Evolutionary conservation across 1,140 invertebrate genomes (phyloP).

Genomic region (Thaumetopoea pityocampa): DNA sequence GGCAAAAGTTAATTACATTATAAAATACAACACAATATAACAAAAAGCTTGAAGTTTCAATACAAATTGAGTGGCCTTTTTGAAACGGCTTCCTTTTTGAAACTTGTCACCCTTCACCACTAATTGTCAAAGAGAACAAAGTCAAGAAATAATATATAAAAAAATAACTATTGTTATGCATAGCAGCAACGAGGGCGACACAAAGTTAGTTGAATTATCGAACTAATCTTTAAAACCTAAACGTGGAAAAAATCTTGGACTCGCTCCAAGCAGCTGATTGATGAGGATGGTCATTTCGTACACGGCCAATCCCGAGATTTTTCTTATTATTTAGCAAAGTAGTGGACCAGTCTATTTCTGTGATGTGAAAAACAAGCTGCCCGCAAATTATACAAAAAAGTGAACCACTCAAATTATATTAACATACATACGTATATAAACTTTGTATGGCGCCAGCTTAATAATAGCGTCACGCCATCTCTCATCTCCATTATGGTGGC

Average conservation of each 20-base stretch:
- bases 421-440: conserved; percentile 1
- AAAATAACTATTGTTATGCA: conserved; percentile 12
- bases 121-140: too few relatives aligned
- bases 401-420: conserved; percentile 7
- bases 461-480: too few relatives aligned
- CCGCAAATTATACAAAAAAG: conserved; percentile 50
- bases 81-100: too few relatives aligned
- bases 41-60: too few relatives aligned
- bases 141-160: conserved; percentile 3
- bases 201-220: conserved; percentile 56
- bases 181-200: conserved; percentile 35
- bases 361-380: conserved; percentile 66
- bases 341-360: conserved; percentile 71
- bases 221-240: conserved; percentile 73
- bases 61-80: too few relatives aligned
- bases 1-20: too few relatives aligned
- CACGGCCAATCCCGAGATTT: conserved; percentile 73
- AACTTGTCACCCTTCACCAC: too few relatives aligned
- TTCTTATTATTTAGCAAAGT: conserved; percentile 75
- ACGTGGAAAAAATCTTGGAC: conserved; percentile 74
- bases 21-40: too few relatives aligned
- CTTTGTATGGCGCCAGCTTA: too few relatives aligned
- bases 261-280: conserved; percentile 72
- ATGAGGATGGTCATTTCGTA: conserved; percentile 75
- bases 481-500: too few relatives aligned